phyloP scores from a whole-genome alignment of 2,797 vertebrate genomes.

The Halcyon chelicuti region DNA sequence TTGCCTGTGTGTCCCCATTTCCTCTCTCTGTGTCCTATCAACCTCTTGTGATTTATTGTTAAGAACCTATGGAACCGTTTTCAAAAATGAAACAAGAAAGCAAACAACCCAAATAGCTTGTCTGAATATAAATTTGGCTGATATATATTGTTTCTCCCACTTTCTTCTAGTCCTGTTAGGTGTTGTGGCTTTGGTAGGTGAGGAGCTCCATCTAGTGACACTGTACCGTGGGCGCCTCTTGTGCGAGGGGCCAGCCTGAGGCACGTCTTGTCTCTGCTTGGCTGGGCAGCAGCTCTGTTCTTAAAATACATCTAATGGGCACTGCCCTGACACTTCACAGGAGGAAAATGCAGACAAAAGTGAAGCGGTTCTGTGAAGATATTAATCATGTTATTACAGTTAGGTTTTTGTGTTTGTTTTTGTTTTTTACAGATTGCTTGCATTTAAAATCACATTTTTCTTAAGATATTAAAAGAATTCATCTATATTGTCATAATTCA shows the following conservation, averaged over 20 bases:
- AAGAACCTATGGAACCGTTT: neutral
- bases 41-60: neutral
- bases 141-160: neutral
- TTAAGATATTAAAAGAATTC: neutral
- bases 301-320: neutral
- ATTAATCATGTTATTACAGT: neutral
- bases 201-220: constrained; percentile 69
- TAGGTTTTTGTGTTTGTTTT: neutral
- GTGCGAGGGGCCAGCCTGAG: rapidly evolving
- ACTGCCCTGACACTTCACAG: neutral
- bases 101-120: neutral
- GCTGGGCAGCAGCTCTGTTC: neutral
- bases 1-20: neutral
- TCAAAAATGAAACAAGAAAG: neutral
- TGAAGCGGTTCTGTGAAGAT: neutral
- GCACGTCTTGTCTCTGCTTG: neutral
- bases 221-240: rapidly evolving
- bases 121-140: neutral
- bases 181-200: neutral
- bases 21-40: neutral
- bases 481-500: neutral
- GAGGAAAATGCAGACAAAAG: neutral
- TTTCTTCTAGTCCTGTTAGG: rapidly evolving
- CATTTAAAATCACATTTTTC: neutral
- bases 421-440: neutral